A percentile compares a stretch with the other conserved stretches of the same genome.
These are phyloP conservation scores for Brachionus paranguensis DNA, from an alignment of 1,140 invertebrate genomes.

Conservation along the genomic window DNA sequence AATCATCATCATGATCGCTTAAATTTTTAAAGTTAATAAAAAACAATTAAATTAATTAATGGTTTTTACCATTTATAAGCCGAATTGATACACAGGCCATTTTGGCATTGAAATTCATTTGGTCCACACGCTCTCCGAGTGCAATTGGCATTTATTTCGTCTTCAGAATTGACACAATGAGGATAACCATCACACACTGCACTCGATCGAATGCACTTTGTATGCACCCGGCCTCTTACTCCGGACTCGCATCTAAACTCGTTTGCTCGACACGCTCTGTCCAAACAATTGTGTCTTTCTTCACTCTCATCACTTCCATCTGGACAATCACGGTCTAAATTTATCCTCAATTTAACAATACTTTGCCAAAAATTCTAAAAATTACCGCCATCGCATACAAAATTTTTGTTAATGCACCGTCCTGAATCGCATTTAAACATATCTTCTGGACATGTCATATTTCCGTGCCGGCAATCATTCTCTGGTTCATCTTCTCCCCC, in stretches of 20 bases:
- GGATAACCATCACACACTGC: neutral
- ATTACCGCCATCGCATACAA: constrained; percentile 65
- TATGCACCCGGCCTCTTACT: constrained; percentile 59
- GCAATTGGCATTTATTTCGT: neutral
- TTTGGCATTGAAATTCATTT: constrained; percentile 70
- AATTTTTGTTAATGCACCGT: constrained; percentile 70
- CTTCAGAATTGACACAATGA: constrained; percentile 20
- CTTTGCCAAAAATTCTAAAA: constrained; percentile 48
- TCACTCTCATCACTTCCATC: constrained; percentile 22
- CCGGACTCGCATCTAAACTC: constrained; percentile 68
- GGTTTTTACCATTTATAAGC: constrained; percentile 61
- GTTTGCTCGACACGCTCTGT: constrained; percentile 67
- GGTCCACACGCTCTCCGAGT: constrained; percentile 71
- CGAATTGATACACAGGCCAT: constrained; percentile 71
- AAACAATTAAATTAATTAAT: neutral
- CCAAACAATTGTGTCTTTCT: neutral
- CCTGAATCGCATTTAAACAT: constrained; percentile 64
- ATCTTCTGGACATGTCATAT: neutral
- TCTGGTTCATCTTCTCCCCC: constrained; percentile 86
- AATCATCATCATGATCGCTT: constrained; percentile 79
- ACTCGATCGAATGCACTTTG: constrained; percentile 46
- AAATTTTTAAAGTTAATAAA: neutral
- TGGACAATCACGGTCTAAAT: neutral
- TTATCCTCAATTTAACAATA: constrained; percentile 83
- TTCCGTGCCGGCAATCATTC: neutral